phyloP scores from a whole-genome alignment of 2,113 vertebrate genomes.

The Podarcis muralis region DNA sequence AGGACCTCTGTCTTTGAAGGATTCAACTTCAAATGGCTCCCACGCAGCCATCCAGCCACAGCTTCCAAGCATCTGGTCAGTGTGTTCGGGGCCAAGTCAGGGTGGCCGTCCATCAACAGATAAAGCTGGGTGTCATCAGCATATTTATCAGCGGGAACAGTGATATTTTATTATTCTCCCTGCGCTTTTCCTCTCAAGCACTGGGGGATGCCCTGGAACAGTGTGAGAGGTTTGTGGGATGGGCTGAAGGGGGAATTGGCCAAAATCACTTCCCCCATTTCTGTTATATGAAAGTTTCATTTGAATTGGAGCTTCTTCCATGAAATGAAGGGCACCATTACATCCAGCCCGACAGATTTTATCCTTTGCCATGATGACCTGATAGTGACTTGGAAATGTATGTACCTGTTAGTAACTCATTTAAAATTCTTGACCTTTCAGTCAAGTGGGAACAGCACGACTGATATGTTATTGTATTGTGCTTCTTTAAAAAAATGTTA shows the following conservation, averaged over 20 bases:
- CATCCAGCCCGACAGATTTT: background rate
- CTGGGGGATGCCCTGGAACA: background rate
- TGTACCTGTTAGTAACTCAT: conserved; percentile 9
- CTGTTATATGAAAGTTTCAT: background rate
- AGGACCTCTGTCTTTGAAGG: no score
- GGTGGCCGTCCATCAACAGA: no score
- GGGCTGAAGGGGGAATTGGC: background rate
- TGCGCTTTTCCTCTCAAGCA: background rate
- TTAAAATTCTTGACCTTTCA: conserved; percentile 5
- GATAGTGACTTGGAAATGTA: conserved; percentile 16
- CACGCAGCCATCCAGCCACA: no score
- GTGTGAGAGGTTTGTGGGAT: background rate
- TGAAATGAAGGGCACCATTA: background rate
- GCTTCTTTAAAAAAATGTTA: background rate
- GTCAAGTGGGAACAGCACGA: background rate
- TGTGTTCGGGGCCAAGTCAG: no score
- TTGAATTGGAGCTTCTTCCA: background rate
- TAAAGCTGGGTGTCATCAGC: no score
- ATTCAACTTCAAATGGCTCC: no score
- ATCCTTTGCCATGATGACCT: background rate
- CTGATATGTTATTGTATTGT: background rate
- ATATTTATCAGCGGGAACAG: background rate
- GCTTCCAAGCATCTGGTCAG: no score
- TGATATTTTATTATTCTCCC: background rate
- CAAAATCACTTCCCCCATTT: background rate